Evolutionary conservation across 2,797 vertebrate species (phyloP), one percentile per base, ranked within the genome.

Genomic region (Cyprinodon diabolis): DNA sequence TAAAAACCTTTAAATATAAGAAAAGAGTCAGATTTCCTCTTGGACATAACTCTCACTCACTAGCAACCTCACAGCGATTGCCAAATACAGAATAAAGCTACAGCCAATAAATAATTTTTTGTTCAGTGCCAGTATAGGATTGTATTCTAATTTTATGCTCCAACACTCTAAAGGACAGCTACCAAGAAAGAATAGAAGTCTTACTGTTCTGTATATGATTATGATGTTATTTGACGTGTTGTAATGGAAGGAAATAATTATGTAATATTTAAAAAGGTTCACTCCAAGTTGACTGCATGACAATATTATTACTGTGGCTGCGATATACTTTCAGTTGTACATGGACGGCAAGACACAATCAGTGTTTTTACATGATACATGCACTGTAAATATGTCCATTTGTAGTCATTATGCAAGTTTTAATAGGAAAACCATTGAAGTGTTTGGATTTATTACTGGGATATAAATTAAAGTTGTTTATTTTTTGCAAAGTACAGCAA

Each of bases 21-120:
- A 90, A 86, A 10, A 56, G 52, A 84, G 79, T 89, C 90, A 91
- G 86, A 86, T 74, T 79, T 85, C 86, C 87, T 83, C 84, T 87
- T 87, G 83, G 91, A 90, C 43, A 78, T 65, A 86, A 87, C 80
- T 87, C 84, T 89, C 93, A 87, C 89, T 88, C 75, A 84, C 83
- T 87, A 84, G 75, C 86, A 92, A 90, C 90, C 93, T 94, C 92
- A 94, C 84, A 83, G 87, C 89, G 92, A 94, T 94, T 94, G 92
- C 88, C 91, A 93, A 91, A 90, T 76, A 82, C 80, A 90, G 81
- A 87, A 90, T 86, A 87, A 79, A 92, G 85, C 84, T 88, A 83
- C 37, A 89, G 87, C 88, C 76, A 89, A 94, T 86, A 85, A 81
- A 91, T 57, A 37, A 77, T 83, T 89, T 80, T 79, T 80, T 80